These are phyloP conservation scores for Adelognathus sp. DNA, from an alignment of 2,888 invertebrate genomes.

Conservation along the genomic window DNA sequence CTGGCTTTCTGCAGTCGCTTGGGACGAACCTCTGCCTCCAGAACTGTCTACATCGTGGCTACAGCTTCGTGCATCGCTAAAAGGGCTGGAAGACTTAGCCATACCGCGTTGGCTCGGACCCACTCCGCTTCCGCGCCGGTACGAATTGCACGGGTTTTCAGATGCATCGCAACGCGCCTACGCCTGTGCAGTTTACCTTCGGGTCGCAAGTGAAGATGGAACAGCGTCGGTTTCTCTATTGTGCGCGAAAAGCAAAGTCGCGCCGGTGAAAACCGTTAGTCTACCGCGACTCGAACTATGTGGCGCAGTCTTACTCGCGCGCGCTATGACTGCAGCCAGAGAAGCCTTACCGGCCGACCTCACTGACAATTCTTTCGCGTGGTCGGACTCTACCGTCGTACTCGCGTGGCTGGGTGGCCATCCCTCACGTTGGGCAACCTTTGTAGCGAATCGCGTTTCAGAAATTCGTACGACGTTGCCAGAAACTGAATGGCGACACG, in stretches of 20 bases:
- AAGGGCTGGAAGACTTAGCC: not conserved
- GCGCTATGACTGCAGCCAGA: not conserved
- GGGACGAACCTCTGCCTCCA: not conserved
- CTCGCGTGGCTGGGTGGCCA: not conserved
- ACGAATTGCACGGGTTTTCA: not conserved
- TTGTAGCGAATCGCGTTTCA: not conserved
- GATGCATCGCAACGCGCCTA: not conserved
- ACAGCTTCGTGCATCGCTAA: not conserved
- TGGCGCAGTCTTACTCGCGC: not conserved
- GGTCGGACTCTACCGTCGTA: slow-evolving; percentile 1
- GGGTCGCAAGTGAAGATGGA: not conserved
- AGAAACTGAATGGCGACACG: not conserved
- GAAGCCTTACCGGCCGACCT: not conserved
- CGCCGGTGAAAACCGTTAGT: not conserved
- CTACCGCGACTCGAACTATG: not conserved
- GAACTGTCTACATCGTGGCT: not conserved
- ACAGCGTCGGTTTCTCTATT: not conserved
- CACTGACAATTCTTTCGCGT: not conserved
- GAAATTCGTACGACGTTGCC: not conserved
- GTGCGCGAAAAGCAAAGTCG: not conserved
- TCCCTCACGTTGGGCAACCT: slow-evolving; percentile 8
- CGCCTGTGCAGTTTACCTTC: not conserved
- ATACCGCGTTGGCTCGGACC: not conserved
- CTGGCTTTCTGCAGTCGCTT: not conserved
- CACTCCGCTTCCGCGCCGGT: not conserved